Conservation (phyloP, 1,140 invertebrate genomes). For the Bathynomus jamesi region DNA sequence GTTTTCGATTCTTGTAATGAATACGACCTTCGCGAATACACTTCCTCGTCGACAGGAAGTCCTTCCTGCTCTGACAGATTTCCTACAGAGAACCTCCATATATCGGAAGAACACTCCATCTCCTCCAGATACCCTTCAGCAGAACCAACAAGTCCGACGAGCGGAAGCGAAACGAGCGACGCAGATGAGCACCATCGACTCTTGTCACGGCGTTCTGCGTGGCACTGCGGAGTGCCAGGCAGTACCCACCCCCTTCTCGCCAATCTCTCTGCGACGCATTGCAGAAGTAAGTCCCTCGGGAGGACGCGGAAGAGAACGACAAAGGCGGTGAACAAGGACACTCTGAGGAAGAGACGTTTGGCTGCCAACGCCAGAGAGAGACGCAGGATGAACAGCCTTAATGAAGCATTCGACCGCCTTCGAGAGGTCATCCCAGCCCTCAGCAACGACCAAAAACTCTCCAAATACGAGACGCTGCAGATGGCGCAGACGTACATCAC, state of each 20-base stretch:
- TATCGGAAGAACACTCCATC: too few species aligned
- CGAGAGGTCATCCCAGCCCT: constrained; percentile 69
- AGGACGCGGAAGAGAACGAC: background rate
- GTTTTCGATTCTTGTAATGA: background rate
- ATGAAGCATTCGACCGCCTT: constrained; percentile 70
- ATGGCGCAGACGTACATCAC: constrained; percentile 78
- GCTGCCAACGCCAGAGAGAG: constrained; percentile 69
- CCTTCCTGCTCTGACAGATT: background rate
- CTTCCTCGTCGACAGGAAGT: background rate
- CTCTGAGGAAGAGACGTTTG: constrained; percentile 49
- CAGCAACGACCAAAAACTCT: constrained; percentile 67
- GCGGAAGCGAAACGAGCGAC: background rate
- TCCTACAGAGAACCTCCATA: background rate
- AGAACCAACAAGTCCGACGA: background rate
- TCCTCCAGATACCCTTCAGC: background rate
- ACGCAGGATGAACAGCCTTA: constrained; percentile 70
- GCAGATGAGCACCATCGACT: background rate
- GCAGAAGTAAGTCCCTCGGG: background rate
- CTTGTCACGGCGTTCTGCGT: background rate
- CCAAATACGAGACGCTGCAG: constrained; percentile 78
- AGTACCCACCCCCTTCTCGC: background rate
- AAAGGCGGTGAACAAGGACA: background rate
- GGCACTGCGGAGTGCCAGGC: background rate
- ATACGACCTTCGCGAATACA: background rate
- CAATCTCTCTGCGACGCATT: background rate